Conservation (phyloP, 2,888 invertebrate species). For the Encarsia formosa region DNA sequence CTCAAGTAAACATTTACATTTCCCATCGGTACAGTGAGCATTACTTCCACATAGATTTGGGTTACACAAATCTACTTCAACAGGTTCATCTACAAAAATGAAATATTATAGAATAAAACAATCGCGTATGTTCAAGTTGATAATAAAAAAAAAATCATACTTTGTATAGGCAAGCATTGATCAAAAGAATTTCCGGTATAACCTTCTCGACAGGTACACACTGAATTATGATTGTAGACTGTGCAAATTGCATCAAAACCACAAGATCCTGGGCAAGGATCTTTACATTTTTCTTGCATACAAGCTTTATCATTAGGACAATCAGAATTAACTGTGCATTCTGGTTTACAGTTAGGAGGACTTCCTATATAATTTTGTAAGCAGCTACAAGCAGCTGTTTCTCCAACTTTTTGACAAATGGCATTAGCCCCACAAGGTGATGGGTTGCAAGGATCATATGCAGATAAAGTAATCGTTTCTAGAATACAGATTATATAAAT, state of each 20-base stretch:
- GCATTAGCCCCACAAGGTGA: constrained; percentile 74
- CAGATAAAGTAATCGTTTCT: neutral
- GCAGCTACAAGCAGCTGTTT: constrained; percentile 47
- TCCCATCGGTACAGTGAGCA: constrained; percentile 57
- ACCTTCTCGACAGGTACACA: constrained; percentile 57
- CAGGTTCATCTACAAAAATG: constrained; percentile 1
- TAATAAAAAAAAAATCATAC: constrained; percentile 2
- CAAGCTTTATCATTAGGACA: constrained; percentile 62
- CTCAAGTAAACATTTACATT: constrained; percentile 46
- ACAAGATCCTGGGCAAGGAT: constrained; percentile 71
- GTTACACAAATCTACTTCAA: constrained; percentile 64
- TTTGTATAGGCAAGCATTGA: constrained; percentile 34
- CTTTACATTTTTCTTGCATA: constrained; percentile 72
- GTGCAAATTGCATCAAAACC: constrained; percentile 69
- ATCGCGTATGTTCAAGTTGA: neutral
- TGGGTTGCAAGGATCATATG: constrained; percentile 43
- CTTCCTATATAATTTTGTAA: constrained; percentile 46
- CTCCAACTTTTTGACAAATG: constrained; percentile 68
- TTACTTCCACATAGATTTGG: constrained; percentile 73
- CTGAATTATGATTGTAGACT: constrained; percentile 57
- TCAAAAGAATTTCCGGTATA: constrained; percentile 67
- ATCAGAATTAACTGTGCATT: constrained; percentile 58
- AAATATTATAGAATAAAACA: neutral
- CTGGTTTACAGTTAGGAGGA: constrained; percentile 62
- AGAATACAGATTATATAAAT: neutral